Percentiles rank a stretch among this genome's conserved stretches.
Conservation (phyloP, 2,797 vertebrate species). For the Eupleurogrammus muticus region DNA sequence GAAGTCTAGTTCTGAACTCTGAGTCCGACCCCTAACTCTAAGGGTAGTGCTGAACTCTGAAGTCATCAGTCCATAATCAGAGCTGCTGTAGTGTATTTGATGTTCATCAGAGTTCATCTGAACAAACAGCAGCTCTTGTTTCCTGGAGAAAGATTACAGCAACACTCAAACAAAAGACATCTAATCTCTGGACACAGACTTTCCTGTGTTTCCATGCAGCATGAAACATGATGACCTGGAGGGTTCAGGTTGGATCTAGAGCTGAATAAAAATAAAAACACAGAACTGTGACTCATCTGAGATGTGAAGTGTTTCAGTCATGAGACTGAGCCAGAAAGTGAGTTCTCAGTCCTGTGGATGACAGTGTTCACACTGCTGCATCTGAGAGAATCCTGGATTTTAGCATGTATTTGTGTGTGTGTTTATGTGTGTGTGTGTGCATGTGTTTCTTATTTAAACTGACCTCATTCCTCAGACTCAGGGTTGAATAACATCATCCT, state of each 20-base stretch:
- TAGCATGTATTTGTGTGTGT: slow-evolving; percentile 17
- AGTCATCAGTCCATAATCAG: neutral
- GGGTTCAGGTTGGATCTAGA: neutral
- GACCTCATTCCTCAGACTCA: slow-evolving; percentile 72
- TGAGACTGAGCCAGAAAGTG: slow-evolving; percentile 3
- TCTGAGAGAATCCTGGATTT: slow-evolving; percentile 12
- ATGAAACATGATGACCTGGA: slow-evolving; percentile 1
- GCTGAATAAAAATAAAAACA: too few relatives aligned
- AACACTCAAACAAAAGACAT: slow-evolving; percentile 14
- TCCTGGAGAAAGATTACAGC: slow-evolving; percentile 61
- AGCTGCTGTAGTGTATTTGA: neutral
- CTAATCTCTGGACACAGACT: slow-evolving; percentile 34
- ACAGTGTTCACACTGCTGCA: slow-evolving; percentile 4
- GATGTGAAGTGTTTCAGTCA: neutral
- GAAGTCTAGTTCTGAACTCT: too few relatives aligned
- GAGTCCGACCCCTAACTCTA: too few relatives aligned
- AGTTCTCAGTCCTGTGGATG: slow-evolving; percentile 25
- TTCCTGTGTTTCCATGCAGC: slow-evolving; percentile 35
- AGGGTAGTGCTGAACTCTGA: too few relatives aligned
- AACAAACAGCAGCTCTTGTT: slow-evolving; percentile 43
- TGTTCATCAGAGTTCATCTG: neutral
- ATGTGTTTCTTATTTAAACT: slow-evolving; percentile 77
- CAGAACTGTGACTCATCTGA: slow-evolving; percentile 2
- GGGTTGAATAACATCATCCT: slow-evolving; percentile 72
- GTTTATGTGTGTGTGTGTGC: slow-evolving; percentile 23